These are phyloP conservation scores for Parotia lawesii DNA, from an alignment of 2,113 vertebrate genomes.

Conservation along the genomic window DNA sequence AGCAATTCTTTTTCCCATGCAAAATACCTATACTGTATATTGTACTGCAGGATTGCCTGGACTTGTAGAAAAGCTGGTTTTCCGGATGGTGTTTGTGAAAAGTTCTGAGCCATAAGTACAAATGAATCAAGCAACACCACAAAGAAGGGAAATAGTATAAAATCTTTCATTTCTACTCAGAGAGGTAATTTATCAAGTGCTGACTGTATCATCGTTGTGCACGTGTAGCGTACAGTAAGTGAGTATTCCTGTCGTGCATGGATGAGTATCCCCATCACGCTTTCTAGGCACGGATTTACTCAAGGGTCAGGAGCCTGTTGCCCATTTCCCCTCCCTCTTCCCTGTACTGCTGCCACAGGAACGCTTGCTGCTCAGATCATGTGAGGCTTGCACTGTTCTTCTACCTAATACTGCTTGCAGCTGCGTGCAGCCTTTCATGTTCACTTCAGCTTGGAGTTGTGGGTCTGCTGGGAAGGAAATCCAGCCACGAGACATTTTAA, in stretches of 20 bases:
- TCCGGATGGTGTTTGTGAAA: neutral
- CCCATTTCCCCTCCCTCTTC: neutral
- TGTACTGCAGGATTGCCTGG: neutral
- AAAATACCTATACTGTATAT: neutral
- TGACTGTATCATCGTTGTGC: neutral
- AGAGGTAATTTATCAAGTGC: neutral
- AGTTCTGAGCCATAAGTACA: neutral
- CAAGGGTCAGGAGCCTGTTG: neutral
- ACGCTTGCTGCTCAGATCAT: neutral
- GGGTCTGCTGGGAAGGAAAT: slow-evolving; percentile 34
- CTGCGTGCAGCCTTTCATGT: slow-evolving; percentile 8
- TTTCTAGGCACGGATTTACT: neutral
- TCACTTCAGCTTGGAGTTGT: neutral
- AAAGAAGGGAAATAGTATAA: neutral
- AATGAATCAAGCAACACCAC: neutral
- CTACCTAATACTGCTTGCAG: neutral
- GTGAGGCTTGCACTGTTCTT: neutral
- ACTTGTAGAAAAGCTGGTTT: neutral
- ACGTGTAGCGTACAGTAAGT: neutral
- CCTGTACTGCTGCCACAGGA: neutral
- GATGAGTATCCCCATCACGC: neutral
- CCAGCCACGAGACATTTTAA: slow-evolving; percentile 43
- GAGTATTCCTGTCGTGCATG: fast-evolving
- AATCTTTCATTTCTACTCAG: neutral
- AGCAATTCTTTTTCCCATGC: neutral